A percentile compares a stretch with the other conserved stretches of the same genome.
Evolutionary conservation across 2,113 vertebrate species (phyloP).

Genomic region (Pygoscelis adeliae): DNA sequence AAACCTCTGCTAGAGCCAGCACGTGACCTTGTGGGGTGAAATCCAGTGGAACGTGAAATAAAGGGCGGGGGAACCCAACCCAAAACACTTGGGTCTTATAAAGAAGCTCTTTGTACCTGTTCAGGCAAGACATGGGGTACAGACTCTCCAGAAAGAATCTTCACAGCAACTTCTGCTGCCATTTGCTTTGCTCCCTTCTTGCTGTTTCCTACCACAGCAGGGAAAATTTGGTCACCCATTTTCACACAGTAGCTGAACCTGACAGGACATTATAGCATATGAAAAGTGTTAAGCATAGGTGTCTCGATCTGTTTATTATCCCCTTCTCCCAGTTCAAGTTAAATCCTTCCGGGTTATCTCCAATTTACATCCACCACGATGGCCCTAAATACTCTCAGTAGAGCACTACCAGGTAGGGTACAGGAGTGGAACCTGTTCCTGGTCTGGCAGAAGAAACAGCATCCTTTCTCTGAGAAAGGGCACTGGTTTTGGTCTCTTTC

Average conservation of each 20-base stretch:
- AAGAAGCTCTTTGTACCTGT: slow-evolving; percentile 73
- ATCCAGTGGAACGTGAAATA: not conserved
- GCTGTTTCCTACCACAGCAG: slow-evolving; percentile 88
- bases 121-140: slow-evolving; percentile 61
- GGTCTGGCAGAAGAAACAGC: not conserved
- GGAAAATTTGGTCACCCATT: slow-evolving; percentile 86
- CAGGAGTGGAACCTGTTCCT: not conserved
- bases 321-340: not conserved
- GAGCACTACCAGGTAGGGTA: not conserved
- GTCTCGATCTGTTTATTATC: not conserved
- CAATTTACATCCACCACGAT: not conserved
- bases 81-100: not conserved
- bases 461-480: not conserved
- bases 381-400: not conserved
- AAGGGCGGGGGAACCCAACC: not conserved
- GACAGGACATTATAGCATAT: slow-evolving; percentile 20
- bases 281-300: not conserved
- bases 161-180: slow-evolving; percentile 93
- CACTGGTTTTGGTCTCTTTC: not conserved
- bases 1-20: not conserved
- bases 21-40: not conserved
- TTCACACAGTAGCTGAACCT: slow-evolving; percentile 95
- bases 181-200: slow-evolving; percentile 95
- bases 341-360: not conserved
- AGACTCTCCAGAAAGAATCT: slow-evolving; percentile 83